phyloP scores from a whole-genome alignment of 1,140 invertebrate genomes.

The Bilobella aurantiaca region DNA sequence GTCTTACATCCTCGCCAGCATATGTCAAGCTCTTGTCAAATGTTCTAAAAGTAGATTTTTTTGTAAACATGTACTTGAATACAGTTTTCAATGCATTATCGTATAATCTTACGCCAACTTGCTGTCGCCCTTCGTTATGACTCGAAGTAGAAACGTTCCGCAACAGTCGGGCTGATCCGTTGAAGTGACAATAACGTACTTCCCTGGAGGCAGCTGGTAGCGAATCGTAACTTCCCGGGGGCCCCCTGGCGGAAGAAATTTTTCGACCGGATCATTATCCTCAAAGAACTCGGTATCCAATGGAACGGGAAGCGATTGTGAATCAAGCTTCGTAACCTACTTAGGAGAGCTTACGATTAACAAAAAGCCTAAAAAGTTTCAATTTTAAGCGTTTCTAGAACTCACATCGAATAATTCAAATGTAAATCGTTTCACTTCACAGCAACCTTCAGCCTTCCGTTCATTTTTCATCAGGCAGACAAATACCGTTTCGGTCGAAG shows the following conservation, averaged over 20 bases:
- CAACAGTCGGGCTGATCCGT: constrained; percentile 55
- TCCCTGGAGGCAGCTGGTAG: constrained; percentile 51
- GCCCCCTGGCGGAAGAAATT: constrained; percentile 36
- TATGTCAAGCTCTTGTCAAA: not conserved
- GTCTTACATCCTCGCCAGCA: not conserved
- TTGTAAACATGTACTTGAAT: no score
- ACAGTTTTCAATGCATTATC: not conserved
- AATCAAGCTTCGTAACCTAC: constrained; percentile 40
- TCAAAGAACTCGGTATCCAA: constrained; percentile 51
- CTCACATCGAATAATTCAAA: not conserved
- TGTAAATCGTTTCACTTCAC: not conserved
- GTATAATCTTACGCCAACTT: not conserved
- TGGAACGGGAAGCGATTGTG: constrained; percentile 38
- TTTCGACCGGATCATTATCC: constrained; percentile 49
- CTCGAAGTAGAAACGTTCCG: constrained; percentile 53
- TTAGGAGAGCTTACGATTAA: constrained; percentile 46
- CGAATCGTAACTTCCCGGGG: constrained; percentile 51
- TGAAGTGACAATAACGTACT: constrained; percentile 55
- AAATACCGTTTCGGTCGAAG: not conserved
- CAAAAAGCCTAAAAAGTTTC: not conserved
- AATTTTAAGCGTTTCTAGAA: not conserved
- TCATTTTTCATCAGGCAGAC: constrained; percentile 9
- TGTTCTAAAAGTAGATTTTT: not conserved
- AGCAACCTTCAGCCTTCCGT: not conserved
- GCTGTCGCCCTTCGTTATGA: constrained; percentile 48